Percentiles rank a stretch among this genome's conserved stretches.
Conservation (phyloP, 2,113 vertebrate species). For the Axis porcinus region DNA sequence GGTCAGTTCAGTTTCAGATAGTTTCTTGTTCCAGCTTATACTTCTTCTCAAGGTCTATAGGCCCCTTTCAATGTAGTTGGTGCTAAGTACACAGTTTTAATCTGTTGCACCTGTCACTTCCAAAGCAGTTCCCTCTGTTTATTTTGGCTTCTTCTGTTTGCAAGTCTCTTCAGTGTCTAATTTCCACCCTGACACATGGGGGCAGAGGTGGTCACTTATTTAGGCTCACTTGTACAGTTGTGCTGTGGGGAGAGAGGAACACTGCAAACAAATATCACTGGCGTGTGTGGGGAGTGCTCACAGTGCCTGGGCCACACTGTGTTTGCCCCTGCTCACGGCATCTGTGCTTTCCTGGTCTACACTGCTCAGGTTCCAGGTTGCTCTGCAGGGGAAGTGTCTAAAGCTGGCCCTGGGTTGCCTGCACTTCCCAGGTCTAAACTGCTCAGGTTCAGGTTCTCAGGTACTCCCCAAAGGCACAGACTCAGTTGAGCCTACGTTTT, state of each 20-base stretch:
- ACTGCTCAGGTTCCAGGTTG: neutral
- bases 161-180: neutral
- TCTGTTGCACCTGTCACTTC: neutral
- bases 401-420: neutral
- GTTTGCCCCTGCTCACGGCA: neutral
- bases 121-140: neutral
- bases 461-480: neutral
- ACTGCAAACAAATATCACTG: too few relatives aligned
- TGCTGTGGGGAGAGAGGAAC: too few relatives aligned
- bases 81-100: neutral
- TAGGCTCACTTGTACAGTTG: neutral
- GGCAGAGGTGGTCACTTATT: neutral
- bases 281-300: too few relatives aligned
- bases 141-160: neutral
- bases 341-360: neutral
- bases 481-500: neutral
- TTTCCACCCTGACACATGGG: neutral
- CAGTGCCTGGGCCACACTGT: neutral
- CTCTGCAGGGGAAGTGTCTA: neutral
- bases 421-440: neutral
- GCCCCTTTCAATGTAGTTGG: neutral
- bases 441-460: neutral
- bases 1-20: neutral
- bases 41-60: neutral
- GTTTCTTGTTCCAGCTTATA: neutral